Percentiles rank a stretch among this genome's conserved stretches.
These are phyloP conservation scores for Autographa gamma DNA, from an alignment of 2,888 invertebrate genomes.

Conservation along the genomic window DNA sequence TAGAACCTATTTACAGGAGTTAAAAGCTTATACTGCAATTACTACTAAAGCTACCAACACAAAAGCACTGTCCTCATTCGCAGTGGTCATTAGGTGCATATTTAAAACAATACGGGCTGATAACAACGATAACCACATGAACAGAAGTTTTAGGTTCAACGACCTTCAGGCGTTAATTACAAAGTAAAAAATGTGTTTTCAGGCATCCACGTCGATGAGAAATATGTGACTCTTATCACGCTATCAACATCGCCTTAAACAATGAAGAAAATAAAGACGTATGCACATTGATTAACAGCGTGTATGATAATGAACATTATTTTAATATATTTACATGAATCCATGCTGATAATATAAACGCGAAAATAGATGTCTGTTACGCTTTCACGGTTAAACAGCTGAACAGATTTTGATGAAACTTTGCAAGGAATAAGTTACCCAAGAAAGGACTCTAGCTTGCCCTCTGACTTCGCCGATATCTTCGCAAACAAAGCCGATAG, in stretches of 20 bases:
- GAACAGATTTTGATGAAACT: too few species aligned
- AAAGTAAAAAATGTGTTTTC: slow-evolving; percentile 16
- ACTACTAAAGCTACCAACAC: not conserved
- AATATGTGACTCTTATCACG: slow-evolving; percentile 13
- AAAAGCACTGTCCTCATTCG: not conserved
- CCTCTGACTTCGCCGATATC: too few species aligned
- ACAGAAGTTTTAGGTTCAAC: slow-evolving; percentile 29
- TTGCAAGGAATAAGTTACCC: too few species aligned
- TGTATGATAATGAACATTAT: too few species aligned
- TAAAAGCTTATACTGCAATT: too few species aligned
- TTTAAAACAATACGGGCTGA: not conserved
- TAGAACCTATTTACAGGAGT: too few species aligned
- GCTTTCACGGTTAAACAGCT: too few species aligned
- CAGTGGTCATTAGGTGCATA: not conserved
- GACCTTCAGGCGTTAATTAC: slow-evolving; percentile 9
- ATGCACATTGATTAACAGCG: not conserved
- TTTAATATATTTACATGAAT: too few species aligned
- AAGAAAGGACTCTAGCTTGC: too few species aligned
- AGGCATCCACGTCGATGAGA: not conserved
- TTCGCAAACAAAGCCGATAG: not conserved
- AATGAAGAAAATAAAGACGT: slow-evolving; percentile 16
- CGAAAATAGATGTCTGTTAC: too few species aligned
- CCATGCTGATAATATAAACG: too few species aligned
- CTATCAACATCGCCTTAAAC: slow-evolving; percentile 32
- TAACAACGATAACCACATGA: not conserved